Conservation (phyloP, 2,113 vertebrate species). For the Myanophis thanlyinensis region DNA sequence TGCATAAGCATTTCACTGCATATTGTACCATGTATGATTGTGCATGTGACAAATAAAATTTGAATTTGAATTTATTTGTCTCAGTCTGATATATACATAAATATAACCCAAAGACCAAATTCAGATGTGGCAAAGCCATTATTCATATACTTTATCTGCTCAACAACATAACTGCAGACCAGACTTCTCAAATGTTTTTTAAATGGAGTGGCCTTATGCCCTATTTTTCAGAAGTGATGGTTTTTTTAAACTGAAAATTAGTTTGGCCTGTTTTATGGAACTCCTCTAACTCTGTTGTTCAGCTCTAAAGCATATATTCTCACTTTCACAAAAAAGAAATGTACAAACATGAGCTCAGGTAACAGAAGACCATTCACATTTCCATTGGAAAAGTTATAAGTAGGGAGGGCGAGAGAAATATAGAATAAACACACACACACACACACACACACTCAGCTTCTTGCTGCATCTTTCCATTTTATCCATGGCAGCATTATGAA, state of each 20-base stretch:
- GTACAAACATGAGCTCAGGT: background rate
- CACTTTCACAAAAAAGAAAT: background rate
- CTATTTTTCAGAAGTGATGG: background rate
- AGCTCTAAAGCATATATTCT: background rate
- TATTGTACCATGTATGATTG: too few species aligned
- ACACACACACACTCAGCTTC: too few species aligned
- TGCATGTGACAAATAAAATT: too few species aligned
- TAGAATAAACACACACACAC: too few species aligned
- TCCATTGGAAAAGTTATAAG: background rate
- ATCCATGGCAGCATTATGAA: background rate
- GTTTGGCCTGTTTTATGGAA: background rate
- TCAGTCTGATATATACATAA: background rate
- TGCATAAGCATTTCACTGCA: too few species aligned
- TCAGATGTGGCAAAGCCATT: background rate
- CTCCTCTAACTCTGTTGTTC: background rate
- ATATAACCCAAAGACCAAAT: background rate
- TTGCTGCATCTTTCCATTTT: background rate
- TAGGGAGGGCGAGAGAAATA: background rate
- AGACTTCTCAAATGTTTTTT: background rate
- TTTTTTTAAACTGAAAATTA: background rate
- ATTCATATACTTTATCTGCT: background rate
- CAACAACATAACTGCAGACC: background rate
- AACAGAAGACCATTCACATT: background rate
- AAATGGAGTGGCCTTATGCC: background rate
- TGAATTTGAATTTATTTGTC: background rate